Evolutionary conservation across 2,888 invertebrate species (phyloP), one percentile per base, ranked within the genome.

Genomic region (Drosophila suboccidentalis): DNA sequence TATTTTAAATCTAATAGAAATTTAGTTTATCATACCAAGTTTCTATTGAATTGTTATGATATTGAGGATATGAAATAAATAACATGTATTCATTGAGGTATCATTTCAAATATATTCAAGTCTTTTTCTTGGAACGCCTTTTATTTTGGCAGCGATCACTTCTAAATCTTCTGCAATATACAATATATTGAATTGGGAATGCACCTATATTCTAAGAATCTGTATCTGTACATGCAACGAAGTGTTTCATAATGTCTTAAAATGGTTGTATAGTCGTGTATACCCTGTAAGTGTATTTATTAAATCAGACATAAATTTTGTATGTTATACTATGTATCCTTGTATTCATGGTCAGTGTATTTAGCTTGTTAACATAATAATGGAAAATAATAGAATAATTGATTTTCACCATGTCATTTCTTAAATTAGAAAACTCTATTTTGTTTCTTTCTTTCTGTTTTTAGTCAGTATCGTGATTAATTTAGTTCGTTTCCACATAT

Each of bases 331-430:
- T n/a, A n/a, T n/a, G n/a, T n/a, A 26, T 26, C 26, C 6, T 29
- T 11, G n/a, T 11, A 44, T 41, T 22, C 55, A 34, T 44, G 36
- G 34, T 49, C 15, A 62, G 34, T 11, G n/a, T 29, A 32, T 5
- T 10, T 36, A 10, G 44, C 29, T 61, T 4, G 47, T 64, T 69
- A 60, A 32, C 8, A 54, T 70, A 66, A 75, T 63, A 64, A 67
- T 71, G 34, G 47, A 17, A 66, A 80, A 46, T 46, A 41, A 19
- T 47, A 66, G 38, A 10, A 11, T 71, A 77, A 76, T 79, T 77
- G 78, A 87, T 83, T 87, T 88, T 71, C 75, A 71, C 78, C 61
- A 22, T 63, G 43, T 26, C 34, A 50, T 43, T 43, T 32, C 15
- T 8, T 36, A 51, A 43, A 62, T 57, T 65, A 53, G 68, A 70